Base-by-base conservation (phyloP, 1,140 invertebrate species). In the Aphelenchoides besseyi region DNA sequence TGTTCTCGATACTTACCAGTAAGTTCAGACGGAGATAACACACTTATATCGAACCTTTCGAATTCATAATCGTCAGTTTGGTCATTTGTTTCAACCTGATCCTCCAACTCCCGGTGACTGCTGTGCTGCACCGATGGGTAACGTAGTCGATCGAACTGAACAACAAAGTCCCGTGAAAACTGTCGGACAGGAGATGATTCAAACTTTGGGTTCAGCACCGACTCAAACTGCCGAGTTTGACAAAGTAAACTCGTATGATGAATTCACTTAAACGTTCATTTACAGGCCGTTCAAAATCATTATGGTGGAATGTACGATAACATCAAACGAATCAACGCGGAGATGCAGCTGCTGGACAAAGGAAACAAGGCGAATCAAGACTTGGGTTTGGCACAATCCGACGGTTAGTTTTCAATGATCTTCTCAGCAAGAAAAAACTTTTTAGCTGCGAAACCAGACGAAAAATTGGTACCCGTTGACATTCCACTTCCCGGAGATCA, bases 231-330 rank as follows among this genome's bases (percentile, higher is more conserved):
- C 69, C 1, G 63, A 67, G 28, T 70, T 70, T 32, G 68, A 67
- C 2, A 66, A 66, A 33, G 63, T 53, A 53, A 12, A 2, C 62
- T 37, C 18, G 5, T 29, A 12, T 59, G 55, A 5, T 29, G 26
- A 32, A 12, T 3, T 12, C 48, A 33, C 12, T 66, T 66, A 32
- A 63, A n/a, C 12, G n/a, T 12, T 66, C 36, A n/a, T 64, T 68
- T 28, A 35, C 18, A 33, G 26, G 26, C 16, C n/a, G 69, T 70
- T 68, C 69, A 70, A 23, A 61, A 70, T 26, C 69, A 70, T 26
- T 70, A 70, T 18, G 69, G 63, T 1, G 54, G 54, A 5, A 70
- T 70, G 69, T 70, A 70, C 54, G 59, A 70, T 53, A 67, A 70
- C 16, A 70, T 70, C 33, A 32, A 68, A 30, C 69, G 69, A 23